Conservation (phyloP, 2,113 vertebrate species). For the Calidris pygmaea region DNA sequence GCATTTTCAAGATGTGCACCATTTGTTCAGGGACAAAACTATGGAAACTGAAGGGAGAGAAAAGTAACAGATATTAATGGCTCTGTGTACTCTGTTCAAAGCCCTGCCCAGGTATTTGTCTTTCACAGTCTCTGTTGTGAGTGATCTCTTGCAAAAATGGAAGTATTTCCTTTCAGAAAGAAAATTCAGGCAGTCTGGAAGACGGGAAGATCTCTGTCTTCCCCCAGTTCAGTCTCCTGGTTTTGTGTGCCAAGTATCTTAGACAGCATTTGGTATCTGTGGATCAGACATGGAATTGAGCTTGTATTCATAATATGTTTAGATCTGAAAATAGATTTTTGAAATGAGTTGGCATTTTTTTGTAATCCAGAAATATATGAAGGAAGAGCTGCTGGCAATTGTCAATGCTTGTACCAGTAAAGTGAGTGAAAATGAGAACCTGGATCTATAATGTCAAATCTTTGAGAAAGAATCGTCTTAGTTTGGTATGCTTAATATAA, state of each 20-base stretch:
- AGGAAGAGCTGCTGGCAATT: not conserved
- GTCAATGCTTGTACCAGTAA: not conserved
- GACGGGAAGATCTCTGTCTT: not conserved
- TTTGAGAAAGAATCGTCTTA: not conserved
- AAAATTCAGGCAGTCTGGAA: not conserved
- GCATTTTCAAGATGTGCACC: not conserved
- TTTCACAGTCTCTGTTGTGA: not conserved
- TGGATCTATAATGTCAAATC: not conserved
- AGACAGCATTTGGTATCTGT: not conserved
- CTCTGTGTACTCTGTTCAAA: not conserved
- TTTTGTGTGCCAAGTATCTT: not conserved
- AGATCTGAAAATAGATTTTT: not conserved
- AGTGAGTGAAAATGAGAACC: not conserved
- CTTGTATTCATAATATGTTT: not conserved
- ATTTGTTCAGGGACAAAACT: not conserved
- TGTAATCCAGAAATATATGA: not conserved
- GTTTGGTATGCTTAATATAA: not conserved
- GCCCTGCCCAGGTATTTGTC: not conserved
- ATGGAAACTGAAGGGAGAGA: not conserved
- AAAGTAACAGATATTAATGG: not conserved
- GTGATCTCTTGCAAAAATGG: not conserved
- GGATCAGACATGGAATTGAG: not conserved
- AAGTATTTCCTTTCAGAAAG: not conserved
- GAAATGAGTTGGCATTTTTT: not conserved
- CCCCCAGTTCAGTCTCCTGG: not conserved